Evolutionary conservation across 2,888 invertebrate genomes (phyloP).

Genomic region (Aplocera efformata): DNA sequence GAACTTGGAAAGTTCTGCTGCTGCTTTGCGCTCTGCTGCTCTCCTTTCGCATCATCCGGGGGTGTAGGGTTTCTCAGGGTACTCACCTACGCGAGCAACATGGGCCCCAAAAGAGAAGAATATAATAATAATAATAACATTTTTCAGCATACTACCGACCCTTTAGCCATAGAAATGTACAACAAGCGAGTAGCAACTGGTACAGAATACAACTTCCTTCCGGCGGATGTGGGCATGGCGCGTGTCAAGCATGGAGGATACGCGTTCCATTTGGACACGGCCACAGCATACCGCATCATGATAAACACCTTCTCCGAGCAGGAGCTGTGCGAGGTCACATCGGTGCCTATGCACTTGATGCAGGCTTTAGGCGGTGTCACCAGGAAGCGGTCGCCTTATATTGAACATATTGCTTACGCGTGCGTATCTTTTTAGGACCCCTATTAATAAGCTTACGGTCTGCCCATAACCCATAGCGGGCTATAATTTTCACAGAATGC

Average conservation of each 20-base stretch:
- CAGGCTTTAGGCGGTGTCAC: conserved; percentile 80
- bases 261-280: conserved; percentile 85
- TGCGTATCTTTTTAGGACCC: conserved; percentile 41
- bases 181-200: conserved; percentile 74
- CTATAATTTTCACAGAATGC: no score
- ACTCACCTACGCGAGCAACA: no score
- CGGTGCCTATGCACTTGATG: conserved; percentile 81
- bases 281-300: conserved; percentile 85
- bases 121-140: no score
- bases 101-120: no score
- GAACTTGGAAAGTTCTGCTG: no score
- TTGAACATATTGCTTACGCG: conserved; percentile 82
- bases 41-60: no score
- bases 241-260: conserved; percentile 83
- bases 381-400: conserved; percentile 82
- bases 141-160: conserved; percentile 83
- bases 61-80: no score
- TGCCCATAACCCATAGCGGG: no score
- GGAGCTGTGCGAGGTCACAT: conserved; percentile 84
- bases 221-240: conserved; percentile 78
- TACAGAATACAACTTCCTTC: conserved; percentile 66
- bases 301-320: conserved; percentile 82
- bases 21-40: no score
- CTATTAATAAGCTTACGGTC: no score
- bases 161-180: conserved; percentile 79